Evolutionary conservation across 2,888 invertebrate genomes (phyloP).

Genomic region (Rhabditoides inermis): DNA sequence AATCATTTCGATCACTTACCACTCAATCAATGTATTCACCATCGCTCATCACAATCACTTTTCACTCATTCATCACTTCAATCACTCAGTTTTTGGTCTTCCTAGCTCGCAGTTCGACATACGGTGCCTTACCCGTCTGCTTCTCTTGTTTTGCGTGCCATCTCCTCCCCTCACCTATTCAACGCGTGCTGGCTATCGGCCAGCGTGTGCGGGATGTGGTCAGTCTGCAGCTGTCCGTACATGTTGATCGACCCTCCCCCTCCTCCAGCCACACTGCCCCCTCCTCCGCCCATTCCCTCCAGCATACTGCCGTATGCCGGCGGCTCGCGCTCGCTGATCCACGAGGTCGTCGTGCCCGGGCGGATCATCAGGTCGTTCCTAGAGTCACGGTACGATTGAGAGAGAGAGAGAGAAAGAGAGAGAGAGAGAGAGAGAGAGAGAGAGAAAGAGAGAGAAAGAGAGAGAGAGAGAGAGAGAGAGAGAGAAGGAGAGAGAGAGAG

Average conservation of each 20-base stretch:
- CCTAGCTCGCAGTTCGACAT: background rate
- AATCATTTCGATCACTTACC: no score
- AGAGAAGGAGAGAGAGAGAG: background rate
- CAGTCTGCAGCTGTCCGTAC: constrained; percentile 41
- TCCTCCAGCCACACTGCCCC: background rate
- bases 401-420: background rate
- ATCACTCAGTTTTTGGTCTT: no score
- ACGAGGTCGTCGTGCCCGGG: constrained; percentile 49
- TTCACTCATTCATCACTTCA: no score
- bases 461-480: background rate
- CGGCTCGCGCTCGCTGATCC: constrained; percentile 31
- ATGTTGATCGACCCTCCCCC: constrained; percentile 26
- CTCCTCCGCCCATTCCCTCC: constrained; percentile 14
- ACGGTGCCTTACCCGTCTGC: no score
- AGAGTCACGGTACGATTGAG: background rate
- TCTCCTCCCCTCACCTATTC: constrained; percentile 13
- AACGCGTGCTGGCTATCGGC: constrained; percentile 23
- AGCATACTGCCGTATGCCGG: constrained; percentile 30
- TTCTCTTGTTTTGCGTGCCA: no score
- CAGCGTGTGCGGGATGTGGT: constrained; percentile 33
- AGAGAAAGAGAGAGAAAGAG: background rate
- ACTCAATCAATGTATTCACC: no score
- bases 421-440: background rate
- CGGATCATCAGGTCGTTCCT: constrained; percentile 24
- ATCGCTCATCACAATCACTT: no score